These are phyloP conservation scores for Alauda arvensis DNA, from an alignment of 2,797 vertebrate genomes.

Conservation along the genomic window DNA sequence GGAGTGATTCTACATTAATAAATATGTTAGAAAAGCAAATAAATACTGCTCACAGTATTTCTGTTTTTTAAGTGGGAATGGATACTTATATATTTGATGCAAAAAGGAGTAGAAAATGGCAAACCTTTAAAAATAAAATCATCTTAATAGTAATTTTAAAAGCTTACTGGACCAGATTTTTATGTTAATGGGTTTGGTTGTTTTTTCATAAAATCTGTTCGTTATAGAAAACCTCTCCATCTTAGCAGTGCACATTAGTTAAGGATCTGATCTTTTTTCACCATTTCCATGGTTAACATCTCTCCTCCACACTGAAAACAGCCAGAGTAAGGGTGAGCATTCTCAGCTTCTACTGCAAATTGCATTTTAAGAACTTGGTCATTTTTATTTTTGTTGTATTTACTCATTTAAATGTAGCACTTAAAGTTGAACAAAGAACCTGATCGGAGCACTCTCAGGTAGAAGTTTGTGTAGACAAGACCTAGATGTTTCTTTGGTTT, in stretches of 20 bases:
- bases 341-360: not conserved
- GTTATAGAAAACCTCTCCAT: not conserved
- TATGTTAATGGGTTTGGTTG: accelerated
- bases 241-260: accelerated
- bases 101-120: not conserved
- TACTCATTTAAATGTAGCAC: not conserved
- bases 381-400: not conserved
- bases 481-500: not conserved
- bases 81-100: not conserved
- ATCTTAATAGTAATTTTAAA: not conserved
- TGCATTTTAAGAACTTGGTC: not conserved
- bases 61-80: not conserved
- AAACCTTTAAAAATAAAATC: not conserved
- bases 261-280: not conserved
- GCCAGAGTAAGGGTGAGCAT: not conserved
- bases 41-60: not conserved
- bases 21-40: not conserved
- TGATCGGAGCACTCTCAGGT: not conserved
- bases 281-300: not conserved
- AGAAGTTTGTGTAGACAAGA: not conserved
- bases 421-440: not conserved
- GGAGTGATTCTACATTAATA: not conserved
- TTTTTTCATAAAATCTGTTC: not conserved
- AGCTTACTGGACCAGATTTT: not conserved
- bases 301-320: not conserved